Conservation (phyloP, 1,140 invertebrate species). For the Philopotamus ludificatus region DNA sequence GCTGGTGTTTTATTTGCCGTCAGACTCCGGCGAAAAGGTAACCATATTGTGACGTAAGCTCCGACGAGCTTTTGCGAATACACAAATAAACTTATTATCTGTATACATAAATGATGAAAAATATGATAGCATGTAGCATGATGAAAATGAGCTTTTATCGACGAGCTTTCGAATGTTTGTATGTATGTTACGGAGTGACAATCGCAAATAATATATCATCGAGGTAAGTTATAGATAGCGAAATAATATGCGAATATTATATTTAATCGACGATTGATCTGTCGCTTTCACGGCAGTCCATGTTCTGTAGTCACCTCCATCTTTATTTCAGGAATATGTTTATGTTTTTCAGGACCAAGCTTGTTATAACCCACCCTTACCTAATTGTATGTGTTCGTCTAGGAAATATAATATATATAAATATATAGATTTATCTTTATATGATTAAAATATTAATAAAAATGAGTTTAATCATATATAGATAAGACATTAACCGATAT, state of each 20-base stretch:
- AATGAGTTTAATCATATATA: not conserved
- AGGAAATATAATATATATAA: constrained; percentile 9
- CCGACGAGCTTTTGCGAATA: not conserved
- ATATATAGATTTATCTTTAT: not conserved
- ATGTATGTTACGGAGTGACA: too few species aligned
- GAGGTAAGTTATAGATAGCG: too few species aligned
- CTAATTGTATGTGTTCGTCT: constrained; percentile 22
- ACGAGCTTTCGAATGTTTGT: constrained; percentile 17
- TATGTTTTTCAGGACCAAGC: constrained; percentile 26
- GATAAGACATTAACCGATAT: not conserved
- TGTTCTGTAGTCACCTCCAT: constrained; percentile 18
- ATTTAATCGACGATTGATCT: constrained; percentile 1
- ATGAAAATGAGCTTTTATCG: constrained; percentile 10
- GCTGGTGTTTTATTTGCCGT: constrained; percentile 93
- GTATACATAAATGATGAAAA: constrained; percentile 5
- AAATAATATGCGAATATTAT: too few species aligned
- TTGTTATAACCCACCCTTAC: not conserved
- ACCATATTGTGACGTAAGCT: not conserved
- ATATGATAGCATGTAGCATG: constrained; percentile 36
- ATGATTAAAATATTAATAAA: not conserved
- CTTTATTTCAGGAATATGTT: constrained; percentile 22
- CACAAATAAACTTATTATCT: constrained; percentile 1
- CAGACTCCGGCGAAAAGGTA: constrained; percentile 93
- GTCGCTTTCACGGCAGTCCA: constrained; percentile 21
- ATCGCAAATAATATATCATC: too few species aligned